Percentiles rank a stretch among this genome's conserved stretches.
phyloP scores from a whole-genome alignment of 2,113 vertebrate genomes.

The Stomatorhinus ivindoensis region DNA sequence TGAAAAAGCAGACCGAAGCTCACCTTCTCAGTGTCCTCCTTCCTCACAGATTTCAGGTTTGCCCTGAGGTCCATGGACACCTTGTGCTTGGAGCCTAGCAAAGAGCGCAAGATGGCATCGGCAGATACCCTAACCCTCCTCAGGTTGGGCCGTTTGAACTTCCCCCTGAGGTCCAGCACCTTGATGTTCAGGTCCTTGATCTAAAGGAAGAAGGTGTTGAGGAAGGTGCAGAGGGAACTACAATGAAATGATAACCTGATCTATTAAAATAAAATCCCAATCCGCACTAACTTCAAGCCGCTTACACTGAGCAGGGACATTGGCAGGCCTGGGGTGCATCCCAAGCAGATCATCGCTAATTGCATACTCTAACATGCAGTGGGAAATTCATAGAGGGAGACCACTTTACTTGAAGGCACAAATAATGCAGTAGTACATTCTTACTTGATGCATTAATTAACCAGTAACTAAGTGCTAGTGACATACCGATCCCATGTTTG shows the following conservation, averaged over 20 bases:
- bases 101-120: conserved; percentile 87
- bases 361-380: not conserved
- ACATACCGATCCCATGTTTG: too few species aligned
- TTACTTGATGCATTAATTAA: too few species aligned
- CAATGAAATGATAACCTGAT: not conserved
- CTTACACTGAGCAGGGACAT: not conserved
- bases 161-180: conserved; percentile 85
- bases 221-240: not conserved
- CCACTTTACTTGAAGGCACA: too few species aligned
- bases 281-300: not conserved
- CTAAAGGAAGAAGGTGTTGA: conserved; percentile 39
- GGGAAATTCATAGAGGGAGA: too few species aligned
- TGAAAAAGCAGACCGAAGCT: conserved; percentile 1
- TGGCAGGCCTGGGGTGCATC: not conserved
- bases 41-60: conserved; percentile 96
- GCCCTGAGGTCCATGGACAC: conserved; percentile 93
- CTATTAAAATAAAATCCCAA: not conserved
- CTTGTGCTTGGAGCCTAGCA: conserved; percentile 96
- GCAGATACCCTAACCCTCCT: conserved; percentile 85
- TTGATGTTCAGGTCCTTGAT: conserved; percentile 94
- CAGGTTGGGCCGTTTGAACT: conserved; percentile 86
- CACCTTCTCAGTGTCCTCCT: conserved; percentile 96
- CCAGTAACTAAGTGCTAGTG: too few species aligned
- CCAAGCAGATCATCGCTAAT: not conserved
- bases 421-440: too few species aligned